These are phyloP conservation scores for Sterna hirundo DNA, from an alignment of 2,113 vertebrate genomes.

Conservation along the genomic window DNA sequence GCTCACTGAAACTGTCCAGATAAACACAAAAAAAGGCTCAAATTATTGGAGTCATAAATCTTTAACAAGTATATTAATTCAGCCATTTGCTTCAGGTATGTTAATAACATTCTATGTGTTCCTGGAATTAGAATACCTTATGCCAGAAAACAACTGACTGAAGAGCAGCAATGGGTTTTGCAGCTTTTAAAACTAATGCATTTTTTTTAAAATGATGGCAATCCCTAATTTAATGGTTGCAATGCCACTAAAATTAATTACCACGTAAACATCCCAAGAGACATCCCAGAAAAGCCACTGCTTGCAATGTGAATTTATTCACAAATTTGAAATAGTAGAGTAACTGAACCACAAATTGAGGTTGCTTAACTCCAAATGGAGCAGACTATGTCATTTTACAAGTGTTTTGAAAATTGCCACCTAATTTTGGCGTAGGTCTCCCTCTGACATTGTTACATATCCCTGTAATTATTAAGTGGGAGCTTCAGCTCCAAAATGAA, in stretches of 20 bases:
- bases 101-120: not conserved
- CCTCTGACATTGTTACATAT: not conserved
- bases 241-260: not conserved
- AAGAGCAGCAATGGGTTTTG: not conserved
- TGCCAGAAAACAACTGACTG: not conserved
- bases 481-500: not conserved
- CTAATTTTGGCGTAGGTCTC: not conserved
- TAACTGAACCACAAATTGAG: not conserved
- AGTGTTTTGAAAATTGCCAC: not conserved
- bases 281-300: not conserved
- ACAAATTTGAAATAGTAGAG: not conserved
- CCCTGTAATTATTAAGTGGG: not conserved
- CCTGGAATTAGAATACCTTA: not conserved
- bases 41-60: not conserved
- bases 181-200: not conserved
- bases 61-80: not conserved
- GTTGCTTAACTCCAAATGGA: not conserved
- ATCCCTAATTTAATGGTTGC: not conserved
- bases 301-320: not conserved
- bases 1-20: not conserved
- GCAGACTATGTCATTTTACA: not conserved
- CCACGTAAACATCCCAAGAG: not conserved
- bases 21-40: not conserved
- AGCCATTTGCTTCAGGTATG: not conserved
- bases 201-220: not conserved